These are phyloP conservation scores for Ditylenchus dipsaci DNA, from an alignment of 1,140 invertebrate genomes.

Conservation along the genomic window DNA sequence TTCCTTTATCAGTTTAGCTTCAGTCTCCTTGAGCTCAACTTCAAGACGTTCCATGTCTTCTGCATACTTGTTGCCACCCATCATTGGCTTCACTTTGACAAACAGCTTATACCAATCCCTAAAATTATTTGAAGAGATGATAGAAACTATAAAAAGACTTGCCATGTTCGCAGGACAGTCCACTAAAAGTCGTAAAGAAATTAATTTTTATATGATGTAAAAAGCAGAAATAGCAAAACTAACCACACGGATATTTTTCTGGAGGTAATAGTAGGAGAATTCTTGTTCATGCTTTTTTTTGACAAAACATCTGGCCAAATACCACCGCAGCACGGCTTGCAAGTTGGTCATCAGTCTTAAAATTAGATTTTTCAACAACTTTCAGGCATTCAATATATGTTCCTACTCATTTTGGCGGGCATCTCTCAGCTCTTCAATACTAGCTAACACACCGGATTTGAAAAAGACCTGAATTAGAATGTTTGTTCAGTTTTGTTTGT, in stretches of 20 bases:
- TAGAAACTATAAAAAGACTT: slow-evolving; percentile 63
- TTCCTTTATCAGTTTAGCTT: slow-evolving; percentile 35
- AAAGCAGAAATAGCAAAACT: slow-evolving; percentile 8
- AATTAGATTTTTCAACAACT: neutral
- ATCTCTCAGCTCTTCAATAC: slow-evolving; percentile 99
- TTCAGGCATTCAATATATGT: neutral
- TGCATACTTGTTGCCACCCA: slow-evolving; percentile 32
- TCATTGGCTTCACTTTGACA: slow-evolving; percentile 36
- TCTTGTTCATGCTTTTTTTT: neutral
- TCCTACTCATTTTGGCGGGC: slow-evolving; percentile 79
- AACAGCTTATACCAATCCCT: slow-evolving; percentile 75
- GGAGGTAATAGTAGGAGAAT: neutral
- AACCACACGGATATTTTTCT: neutral
- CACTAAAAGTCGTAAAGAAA: neutral
- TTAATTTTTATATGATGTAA: neutral
- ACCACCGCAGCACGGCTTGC: slow-evolving; percentile 15
- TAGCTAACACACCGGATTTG: slow-evolving; percentile 96
- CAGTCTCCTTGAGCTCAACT: slow-evolving; percentile 29
- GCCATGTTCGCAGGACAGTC: neutral
- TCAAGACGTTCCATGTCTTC: slow-evolving; percentile 39
- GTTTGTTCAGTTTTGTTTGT: neutral
- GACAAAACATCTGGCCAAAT: neutral
- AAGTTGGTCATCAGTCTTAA: slow-evolving; percentile 7
- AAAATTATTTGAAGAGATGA: slow-evolving; percentile 96
- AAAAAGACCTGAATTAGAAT: slow-evolving; percentile 76